Base-by-base conservation (phyloP, 2,113 vertebrate genomes). In the Mobula hypostoma region DNA sequence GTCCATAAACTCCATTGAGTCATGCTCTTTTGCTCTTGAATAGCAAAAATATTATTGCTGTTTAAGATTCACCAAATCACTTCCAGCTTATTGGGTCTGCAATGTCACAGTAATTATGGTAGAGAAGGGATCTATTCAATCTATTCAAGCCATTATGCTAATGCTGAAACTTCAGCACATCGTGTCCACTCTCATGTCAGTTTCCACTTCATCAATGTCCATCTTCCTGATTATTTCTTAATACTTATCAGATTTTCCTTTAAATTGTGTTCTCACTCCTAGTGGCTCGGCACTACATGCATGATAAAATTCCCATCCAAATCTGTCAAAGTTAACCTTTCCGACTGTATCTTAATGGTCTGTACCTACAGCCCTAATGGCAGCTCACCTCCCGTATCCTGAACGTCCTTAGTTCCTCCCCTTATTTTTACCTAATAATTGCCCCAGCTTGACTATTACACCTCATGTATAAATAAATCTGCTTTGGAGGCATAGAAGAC, bases 341-440 rank as follows among this genome's bases (percentile, higher is more conserved):
- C 80, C 24, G 40, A 48, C 48, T 68, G 63, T 5, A 32, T 68
- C 7, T 14, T 68, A 90, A 68, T 90, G 87, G 66, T 90, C 61
- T 61, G 63, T n/a, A 15, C 15, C 87, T 32, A 7, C 17, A 61
- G 66, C 63, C 58, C 66, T 90, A 90, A 90, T 90, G 14, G 29
- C n/a, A 66, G 32, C 36, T 0, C 36, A 36, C 36, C 87, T 85
- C 29, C 63, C 63, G 32, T 36, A 63, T 68, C 61, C 29, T 68
- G 24, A 12, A 66, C 15, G 3, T 27, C 87, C 63, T 68, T n/a
- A 40, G 32, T 12, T 40, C 24, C 17, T 1, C 32, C 8, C 19
- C 88, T 40, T 66, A 92, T 92, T 72, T 70, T 66, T 72, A 40
- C 70, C 66, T 92, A 40, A 88, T 88, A 92, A 72, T 24, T 32